phyloP scores from a whole-genome alignment of 2,113 vertebrate genomes.

The Lophochroa leadbeateri region DNA sequence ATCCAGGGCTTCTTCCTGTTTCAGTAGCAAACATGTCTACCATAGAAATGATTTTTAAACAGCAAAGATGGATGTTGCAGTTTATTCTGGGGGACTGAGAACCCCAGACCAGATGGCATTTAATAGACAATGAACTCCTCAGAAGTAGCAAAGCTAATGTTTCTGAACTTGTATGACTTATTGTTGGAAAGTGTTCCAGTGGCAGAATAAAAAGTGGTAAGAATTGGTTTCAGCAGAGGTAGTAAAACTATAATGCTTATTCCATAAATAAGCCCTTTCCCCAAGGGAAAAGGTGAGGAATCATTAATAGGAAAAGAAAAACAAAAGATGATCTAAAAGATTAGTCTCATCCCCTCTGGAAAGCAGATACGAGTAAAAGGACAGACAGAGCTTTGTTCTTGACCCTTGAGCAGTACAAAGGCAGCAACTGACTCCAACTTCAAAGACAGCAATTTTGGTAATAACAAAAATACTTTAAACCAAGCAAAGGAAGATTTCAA shows the following conservation, averaged over 20 bases:
- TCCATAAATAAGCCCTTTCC: not conserved
- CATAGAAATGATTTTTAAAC: not conserved
- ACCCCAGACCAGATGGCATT: not conserved
- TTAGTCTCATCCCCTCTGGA: not conserved
- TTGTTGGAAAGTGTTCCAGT: not conserved
- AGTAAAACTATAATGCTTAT: not conserved
- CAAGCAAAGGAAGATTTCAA: not conserved
- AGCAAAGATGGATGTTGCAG: not conserved
- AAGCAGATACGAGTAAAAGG: not conserved
- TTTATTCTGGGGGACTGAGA: not conserved
- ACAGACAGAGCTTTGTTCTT: not conserved
- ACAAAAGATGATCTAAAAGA: not conserved
- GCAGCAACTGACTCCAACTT: not conserved
- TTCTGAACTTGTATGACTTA: not conserved
- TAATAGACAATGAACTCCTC: not conserved
- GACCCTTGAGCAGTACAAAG: not conserved
- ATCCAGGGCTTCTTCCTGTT: not conserved
- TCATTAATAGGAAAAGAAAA: not conserved
- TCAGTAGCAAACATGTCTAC: not conserved
- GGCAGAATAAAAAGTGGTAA: not conserved
- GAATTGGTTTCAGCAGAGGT: not conserved
- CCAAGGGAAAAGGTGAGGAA: not conserved
- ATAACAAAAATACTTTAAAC: not conserved
- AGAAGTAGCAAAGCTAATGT: slow-evolving; percentile 3
- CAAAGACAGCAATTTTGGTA: not conserved